phyloP scores from a whole-genome alignment of 2,113 vertebrate genomes.

The Camelus bactrianus region DNA sequence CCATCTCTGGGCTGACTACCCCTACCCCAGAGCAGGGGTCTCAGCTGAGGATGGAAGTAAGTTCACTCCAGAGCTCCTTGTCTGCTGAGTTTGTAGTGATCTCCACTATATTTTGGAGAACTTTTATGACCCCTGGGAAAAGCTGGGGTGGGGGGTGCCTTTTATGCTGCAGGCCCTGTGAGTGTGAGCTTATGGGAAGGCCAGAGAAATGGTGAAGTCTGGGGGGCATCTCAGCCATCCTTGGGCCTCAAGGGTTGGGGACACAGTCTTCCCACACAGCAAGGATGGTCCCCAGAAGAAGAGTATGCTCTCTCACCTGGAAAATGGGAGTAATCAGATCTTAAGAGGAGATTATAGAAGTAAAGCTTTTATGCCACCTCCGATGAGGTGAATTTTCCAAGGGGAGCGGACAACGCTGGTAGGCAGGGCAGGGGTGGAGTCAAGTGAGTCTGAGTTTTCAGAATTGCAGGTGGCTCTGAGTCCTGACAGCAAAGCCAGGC shows the following conservation, averaged over 20 bases:
- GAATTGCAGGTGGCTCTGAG: background rate
- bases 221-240: background rate
- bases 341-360: background rate
- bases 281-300: background rate
- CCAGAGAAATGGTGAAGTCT: background rate
- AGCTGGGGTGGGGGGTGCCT: background rate
- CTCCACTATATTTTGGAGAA: background rate
- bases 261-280: rapidly evolving
- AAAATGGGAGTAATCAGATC: background rate
- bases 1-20: background rate
- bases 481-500: background rate
- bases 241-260: background rate
- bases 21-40: background rate
- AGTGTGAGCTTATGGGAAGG: background rate
- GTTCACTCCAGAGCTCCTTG: background rate
- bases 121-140: background rate
- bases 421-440: background rate
- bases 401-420: too few relatives aligned
- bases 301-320: background rate
- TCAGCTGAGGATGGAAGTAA: background rate
- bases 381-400: background rate
- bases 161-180: background rate
- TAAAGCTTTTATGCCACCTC: background rate
- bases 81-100: background rate
- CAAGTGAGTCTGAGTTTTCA: background rate